These are phyloP conservation scores for Sarcophaga peregrina DNA, from an alignment of 1,140 invertebrate genomes.

Conservation along the genomic window DNA sequence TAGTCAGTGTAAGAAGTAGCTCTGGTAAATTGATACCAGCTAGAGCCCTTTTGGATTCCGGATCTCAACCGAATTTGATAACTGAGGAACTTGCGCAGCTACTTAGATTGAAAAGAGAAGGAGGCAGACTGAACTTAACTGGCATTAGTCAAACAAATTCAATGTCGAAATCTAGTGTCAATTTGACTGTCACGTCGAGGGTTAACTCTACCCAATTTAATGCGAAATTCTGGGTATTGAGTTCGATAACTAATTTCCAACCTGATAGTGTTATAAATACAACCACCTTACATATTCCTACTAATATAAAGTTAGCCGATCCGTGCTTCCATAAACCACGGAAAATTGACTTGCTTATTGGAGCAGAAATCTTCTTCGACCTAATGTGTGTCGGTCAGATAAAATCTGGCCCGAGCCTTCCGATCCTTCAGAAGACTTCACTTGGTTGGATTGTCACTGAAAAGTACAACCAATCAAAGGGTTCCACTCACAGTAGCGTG, in stretches of 20 bases:
- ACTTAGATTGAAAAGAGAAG: no score
- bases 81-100: no score
- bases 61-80: neutral
- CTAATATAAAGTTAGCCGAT: neutral
- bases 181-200: no score
- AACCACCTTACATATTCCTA: neutral
- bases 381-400: neutral
- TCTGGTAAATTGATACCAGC: no score
- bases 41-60: no score
- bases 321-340: slow-evolving; percentile 35
- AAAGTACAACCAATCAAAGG: slow-evolving; percentile 17
- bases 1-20: no score
- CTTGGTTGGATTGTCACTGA: slow-evolving; percentile 18
- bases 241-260: neutral
- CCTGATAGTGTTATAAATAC: neutral
- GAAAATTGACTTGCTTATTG: slow-evolving; percentile 34
- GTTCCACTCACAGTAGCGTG: neutral
- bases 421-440: neutral
- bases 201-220: neutral
- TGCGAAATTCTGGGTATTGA: neutral
- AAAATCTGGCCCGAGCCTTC: neutral
- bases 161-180: no score
- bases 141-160: no score
- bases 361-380: neutral
- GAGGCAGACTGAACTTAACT: no score